Evolutionary conservation across 1,140 invertebrate genomes (phyloP).

Genomic region (Drosophila chauvacae): DNA sequence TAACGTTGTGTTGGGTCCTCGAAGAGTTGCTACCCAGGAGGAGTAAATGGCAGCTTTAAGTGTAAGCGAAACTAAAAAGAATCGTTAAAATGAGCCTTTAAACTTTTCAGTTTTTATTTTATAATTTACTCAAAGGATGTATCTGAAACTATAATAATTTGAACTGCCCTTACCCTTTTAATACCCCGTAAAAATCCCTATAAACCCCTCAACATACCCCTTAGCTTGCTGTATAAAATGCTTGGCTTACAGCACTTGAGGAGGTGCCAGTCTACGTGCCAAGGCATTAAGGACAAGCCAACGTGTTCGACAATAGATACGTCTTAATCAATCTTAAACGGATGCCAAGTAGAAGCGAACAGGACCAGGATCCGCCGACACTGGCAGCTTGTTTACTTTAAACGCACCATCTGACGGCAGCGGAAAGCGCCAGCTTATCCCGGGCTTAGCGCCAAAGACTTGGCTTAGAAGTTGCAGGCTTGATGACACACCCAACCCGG

Average conservation of each 20-base stretch:
- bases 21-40: constrained; percentile 26
- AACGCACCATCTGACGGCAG: constrained; percentile 39
- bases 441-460: not conserved
- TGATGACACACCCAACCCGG: constrained; percentile 7
- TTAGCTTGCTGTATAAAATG: constrained; percentile 13
- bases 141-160: not conserved
- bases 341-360: constrained; percentile 19
- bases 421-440: constrained; percentile 10
- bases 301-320: constrained; percentile 79
- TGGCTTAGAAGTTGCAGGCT: constrained; percentile 41
- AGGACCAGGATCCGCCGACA: not conserved
- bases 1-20: not conserved
- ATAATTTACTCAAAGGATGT: not conserved
- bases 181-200: not conserved
- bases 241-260: constrained; percentile 26
- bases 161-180: not conserved
- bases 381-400: constrained; percentile 59
- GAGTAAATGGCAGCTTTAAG: not conserved
- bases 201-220: constrained; percentile 10
- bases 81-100: not conserved
- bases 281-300: constrained; percentile 44
- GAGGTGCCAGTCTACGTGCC: constrained; percentile 54
- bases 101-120: not conserved
- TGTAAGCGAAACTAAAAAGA: not conserved
- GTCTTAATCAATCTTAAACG: constrained; percentile 80